A percentile compares a stretch with the other conserved stretches of the same genome.
These are phyloP conservation scores for Lasioglossum marginatum DNA, from an alignment of 2,888 invertebrate genomes.

Conservation along the genomic window DNA sequence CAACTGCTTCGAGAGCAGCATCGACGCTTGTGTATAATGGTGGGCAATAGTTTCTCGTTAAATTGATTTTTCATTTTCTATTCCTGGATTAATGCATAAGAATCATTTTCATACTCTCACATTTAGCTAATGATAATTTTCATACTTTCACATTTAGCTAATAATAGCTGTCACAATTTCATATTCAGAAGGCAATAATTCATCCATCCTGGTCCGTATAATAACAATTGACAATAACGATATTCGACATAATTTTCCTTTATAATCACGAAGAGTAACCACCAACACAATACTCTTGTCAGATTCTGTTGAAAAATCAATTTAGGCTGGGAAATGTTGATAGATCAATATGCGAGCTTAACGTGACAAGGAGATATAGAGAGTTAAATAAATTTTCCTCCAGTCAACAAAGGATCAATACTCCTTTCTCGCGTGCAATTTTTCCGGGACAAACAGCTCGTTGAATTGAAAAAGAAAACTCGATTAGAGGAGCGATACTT, in stretches of 20 bases:
- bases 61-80: neutral
- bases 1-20: neutral
- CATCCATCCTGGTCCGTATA: neutral
- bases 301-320: neutral
- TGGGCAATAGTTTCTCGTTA: neutral
- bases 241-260: neutral
- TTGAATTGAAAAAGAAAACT: constrained; percentile 11
- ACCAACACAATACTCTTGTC: neutral
- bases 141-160: neutral
- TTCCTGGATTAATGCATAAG: neutral
- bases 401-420: neutral
- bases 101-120: neutral
- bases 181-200: neutral
- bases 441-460: neutral
- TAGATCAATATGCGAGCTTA: neutral
- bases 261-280: neutral
- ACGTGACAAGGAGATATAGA: neutral
- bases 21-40: neutral
- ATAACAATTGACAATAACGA: neutral
- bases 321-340: neutral
- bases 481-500: neutral
- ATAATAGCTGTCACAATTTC: neutral
- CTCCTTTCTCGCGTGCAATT: neutral
- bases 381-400: neutral
- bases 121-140: neutral